These are phyloP conservation scores for Meleagris gallopavo DNA, from an alignment of 2,113 vertebrate species.

Conservation along the genomic window DNA sequence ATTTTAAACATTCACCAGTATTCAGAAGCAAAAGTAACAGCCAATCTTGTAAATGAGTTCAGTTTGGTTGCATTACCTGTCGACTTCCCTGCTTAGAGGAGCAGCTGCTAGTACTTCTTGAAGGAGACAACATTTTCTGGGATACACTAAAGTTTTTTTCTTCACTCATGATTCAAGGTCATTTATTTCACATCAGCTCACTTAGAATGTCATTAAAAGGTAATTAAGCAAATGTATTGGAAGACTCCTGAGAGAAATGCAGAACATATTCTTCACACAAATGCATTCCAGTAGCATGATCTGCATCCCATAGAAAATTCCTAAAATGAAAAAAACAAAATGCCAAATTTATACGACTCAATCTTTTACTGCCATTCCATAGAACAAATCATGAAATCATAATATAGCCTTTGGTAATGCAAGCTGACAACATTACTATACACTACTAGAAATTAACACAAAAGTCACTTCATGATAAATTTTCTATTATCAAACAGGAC, in stretches of 20 bases:
- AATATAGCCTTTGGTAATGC: not conserved
- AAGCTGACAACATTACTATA: not conserved
- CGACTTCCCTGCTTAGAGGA: constrained; percentile 95
- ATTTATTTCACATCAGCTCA: not conserved
- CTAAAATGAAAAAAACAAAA: constrained; percentile 34
- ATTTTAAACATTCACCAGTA: not conserved
- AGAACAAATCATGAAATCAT: not conserved
- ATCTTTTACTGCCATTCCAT: not conserved
- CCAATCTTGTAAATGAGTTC: not conserved
- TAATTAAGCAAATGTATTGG: not conserved
- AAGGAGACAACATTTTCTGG: constrained; percentile 91
- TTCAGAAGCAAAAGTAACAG: not conserved
- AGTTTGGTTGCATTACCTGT: constrained; percentile 82
- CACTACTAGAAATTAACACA: not conserved
- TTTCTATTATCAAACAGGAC: not conserved
- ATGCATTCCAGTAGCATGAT: constrained; percentile 34
- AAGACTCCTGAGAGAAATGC: constrained; percentile 24
- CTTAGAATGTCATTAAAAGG: constrained; percentile 48
- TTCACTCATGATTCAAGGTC: constrained; percentile 83
- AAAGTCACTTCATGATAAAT: not conserved
- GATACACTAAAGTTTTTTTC: constrained; percentile 86
- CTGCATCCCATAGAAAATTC: constrained; percentile 7
- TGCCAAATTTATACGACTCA: not conserved
- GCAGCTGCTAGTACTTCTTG: constrained; percentile 94
- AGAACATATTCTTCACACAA: constrained; percentile 33